Evolutionary conservation across 2,888 invertebrate species (phyloP), one percentile per base, ranked within the genome.

Genomic region (Tetragonula carbonaria): DNA sequence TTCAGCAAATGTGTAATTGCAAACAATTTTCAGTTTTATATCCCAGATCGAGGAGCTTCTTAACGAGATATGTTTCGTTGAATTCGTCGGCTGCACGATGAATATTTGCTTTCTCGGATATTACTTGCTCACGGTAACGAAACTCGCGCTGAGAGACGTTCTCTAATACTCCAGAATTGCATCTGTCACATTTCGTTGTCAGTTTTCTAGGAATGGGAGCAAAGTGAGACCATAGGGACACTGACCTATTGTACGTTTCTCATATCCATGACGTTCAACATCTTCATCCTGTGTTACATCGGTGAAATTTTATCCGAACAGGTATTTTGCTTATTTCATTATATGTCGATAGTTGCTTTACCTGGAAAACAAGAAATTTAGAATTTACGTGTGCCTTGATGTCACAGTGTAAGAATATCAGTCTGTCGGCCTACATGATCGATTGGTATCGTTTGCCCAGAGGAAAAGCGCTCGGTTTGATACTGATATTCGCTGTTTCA

Each of bases 31-130:
- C 74, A 93, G 93, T 51, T 93, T 93, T 70, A 90, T 93, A 59
- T 68, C 87, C 0, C 85, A 86, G 4, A 90, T 93, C 16, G 93
- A 93, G 67, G 71, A 80, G 2, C 86, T 93, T 65, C 78, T 94
- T 33, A 92, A 92, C 62, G 91, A 90, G 55, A 88, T 93, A 45
- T 93, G 92, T 75, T 86, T 94, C 45, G 90, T 93, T 18, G 94
- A 94, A 85, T 84, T 93, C 51, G 73, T 94, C 0, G 93, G 93
- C 3, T 93, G 93, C 73, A 93, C 93, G 5, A 73, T 93, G 82
- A 93, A 93, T 62, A 93, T 94, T 79, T 94, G 94, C 72, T 92
- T 93, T 51, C 86, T 94, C 11, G 93, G 92, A 80, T 94, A 92
- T 83, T 93, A 92, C 82, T 88, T 93, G 55, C 91, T 94, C 65